Base-by-base conservation (phyloP, 2,797 vertebrate species). In the Megalops cyprinoides region DNA sequence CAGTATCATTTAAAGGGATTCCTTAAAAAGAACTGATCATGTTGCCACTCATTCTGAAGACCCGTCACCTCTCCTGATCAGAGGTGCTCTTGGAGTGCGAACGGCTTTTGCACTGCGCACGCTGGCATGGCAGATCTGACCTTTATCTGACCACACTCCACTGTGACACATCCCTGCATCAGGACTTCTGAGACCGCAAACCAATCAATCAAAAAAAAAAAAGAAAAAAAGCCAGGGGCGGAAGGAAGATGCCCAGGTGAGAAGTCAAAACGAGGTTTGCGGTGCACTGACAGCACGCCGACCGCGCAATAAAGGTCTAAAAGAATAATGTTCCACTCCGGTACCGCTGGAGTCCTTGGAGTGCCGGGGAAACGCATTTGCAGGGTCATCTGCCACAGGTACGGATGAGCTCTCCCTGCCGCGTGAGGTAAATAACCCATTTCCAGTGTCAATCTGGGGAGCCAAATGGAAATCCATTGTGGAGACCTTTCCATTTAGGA, bases 351-450 rank as follows among this genome's bases (percentile, higher is more conserved):
- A 31, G 23, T 77, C 75, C 23, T 69, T 6, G 25, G 58, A 84
- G 76, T 48, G 60, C 8, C 10, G 44, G 42, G 67, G 78, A 60
- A 74, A 58, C 44, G 78, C 67, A 34, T 4, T 65, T 79, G 12
- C 48, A 34, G 58, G 49, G 65, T 83, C 25, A 60, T 75, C 53
- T 51, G 67, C 39, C 7, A 51, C 81, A 78, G 67, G 81, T 82
- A 78, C 44, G 76, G 65, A 71, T 78, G 79, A 76, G 14, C 56
- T 48, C 69, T 46, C 74, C 78, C 75, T 76, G 71, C 71, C 67
- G 80, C 56, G 34, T 78, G 79, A 28, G 77, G 81, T 81, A 88
- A 84, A 79, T 80, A 69, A 25, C 87, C 84, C 67, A 82, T 81
- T 82, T 15, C 44, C 53, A 12, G 55, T 78, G 84, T 87, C 82